A percentile compares a stretch with the other conserved stretches of the same genome.
Evolutionary conservation across 2,888 invertebrate species (phyloP).

Genomic region (Perithous albicinctus): DNA sequence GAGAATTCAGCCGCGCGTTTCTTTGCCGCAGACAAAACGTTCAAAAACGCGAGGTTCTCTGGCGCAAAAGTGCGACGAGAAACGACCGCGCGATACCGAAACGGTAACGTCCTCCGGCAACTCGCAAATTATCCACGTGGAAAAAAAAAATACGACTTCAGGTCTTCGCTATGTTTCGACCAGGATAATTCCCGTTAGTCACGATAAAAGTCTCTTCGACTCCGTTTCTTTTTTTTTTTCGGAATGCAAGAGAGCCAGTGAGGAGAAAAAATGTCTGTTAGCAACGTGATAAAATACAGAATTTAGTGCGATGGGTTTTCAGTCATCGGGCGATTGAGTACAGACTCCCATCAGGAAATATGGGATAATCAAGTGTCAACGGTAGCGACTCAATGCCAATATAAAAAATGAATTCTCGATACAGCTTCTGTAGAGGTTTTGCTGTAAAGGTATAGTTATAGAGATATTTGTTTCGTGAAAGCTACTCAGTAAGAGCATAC

Average conservation of each 20-base stretch:
- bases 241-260: neutral
- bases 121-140: conserved; percentile 43
- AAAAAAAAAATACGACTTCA: conserved; percentile 16
- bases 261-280: conserved; percentile 13
- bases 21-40: conserved; percentile 26
- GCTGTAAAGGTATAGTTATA: conserved; percentile 55
- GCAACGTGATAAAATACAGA: conserved; percentile 5
- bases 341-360: conserved; percentile 16
- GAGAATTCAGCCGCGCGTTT: conserved; percentile 14
- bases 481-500: conserved; percentile 26
- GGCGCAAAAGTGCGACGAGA: conserved; percentile 29
- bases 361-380: too few relatives aligned
- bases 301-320: conserved; percentile 17
- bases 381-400: too few relatives aligned
- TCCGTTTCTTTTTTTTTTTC: neutral
- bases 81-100: conserved; percentile 39
- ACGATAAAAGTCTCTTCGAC: conserved; percentile 22
- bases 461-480: conserved; percentile 49
- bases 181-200: conserved; percentile 53
- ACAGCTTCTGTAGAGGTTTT: neutral
- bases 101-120: conserved; percentile 61
- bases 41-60: neutral
- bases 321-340: neutral
- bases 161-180: conserved; percentile 5
- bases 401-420: conserved; percentile 21